A percentile compares a stretch with the other conserved stretches of the same genome.
Conservation (phyloP, 2,113 vertebrate species). For the Trichomycterus rosablanca region DNA sequence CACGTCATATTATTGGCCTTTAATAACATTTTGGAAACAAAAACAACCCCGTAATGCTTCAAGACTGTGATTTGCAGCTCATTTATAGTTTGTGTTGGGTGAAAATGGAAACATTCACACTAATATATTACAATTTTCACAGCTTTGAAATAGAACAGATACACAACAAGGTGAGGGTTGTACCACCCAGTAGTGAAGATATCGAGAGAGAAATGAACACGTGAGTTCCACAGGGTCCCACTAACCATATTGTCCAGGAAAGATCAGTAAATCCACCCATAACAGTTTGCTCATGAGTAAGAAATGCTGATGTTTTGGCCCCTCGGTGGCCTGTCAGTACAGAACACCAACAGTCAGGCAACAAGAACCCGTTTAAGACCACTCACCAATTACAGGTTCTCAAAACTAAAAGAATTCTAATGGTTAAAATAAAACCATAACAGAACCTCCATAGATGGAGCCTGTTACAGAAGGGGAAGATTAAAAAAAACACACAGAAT, state of each 20-base stretch:
- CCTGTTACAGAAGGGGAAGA: slow-evolving; percentile 8
- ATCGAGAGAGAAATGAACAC: background rate
- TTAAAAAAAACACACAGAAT: slow-evolving; percentile 23
- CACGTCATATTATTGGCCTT: slow-evolving; percentile 43
- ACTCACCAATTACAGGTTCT: slow-evolving; percentile 27
- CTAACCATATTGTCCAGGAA: background rate
- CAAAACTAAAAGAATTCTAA: slow-evolving; percentile 40
- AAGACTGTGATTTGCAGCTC: slow-evolving; percentile 19
- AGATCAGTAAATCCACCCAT: background rate
- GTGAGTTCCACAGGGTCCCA: slow-evolving; percentile 17
- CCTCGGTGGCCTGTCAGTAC: slow-evolving; percentile 16
- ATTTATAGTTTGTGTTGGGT: slow-evolving; percentile 16
- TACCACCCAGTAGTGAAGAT: slow-evolving; percentile 49
- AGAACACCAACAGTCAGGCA: slow-evolving; percentile 24
- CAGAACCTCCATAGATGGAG: slow-evolving; percentile 10
- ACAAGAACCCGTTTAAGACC: slow-evolving; percentile 18
- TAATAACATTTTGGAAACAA: slow-evolving; percentile 9
- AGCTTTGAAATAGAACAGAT: slow-evolving; percentile 60
- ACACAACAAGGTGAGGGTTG: slow-evolving; percentile 35
- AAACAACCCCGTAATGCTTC: slow-evolving; percentile 25
- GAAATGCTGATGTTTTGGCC: slow-evolving; percentile 25
- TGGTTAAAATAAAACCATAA: slow-evolving; percentile 33
- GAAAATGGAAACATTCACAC: slow-evolving; percentile 57
- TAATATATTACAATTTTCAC: slow-evolving; percentile 63
- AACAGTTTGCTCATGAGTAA: background rate